phyloP scores from a whole-genome alignment of 2,113 vertebrate species.

The Sebastes schlegelii region DNA sequence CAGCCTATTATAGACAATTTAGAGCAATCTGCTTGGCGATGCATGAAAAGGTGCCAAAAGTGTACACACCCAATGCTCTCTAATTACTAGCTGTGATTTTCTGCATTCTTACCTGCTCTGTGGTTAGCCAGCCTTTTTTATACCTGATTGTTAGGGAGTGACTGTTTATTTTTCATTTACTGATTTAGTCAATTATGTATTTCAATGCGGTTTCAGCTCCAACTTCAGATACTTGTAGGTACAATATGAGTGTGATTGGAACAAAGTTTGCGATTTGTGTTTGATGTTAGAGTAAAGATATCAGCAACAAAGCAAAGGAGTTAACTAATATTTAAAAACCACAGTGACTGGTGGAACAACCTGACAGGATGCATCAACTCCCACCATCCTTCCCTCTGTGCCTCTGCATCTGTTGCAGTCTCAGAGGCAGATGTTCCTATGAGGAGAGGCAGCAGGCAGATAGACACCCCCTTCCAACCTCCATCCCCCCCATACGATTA shows the following conservation, averaged over 20 bases:
- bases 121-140: conserved; percentile 25
- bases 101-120: conserved; percentile 69
- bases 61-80: conserved; percentile 45
- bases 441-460: conserved; percentile 72
- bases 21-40: conserved; percentile 38
- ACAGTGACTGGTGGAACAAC: conserved; percentile 20
- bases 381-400: conserved; percentile 51
- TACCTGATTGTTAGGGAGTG: conserved; percentile 13
- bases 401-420: conserved; percentile 77
- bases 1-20: conserved; percentile 57
- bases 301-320: not conserved
- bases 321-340: conserved; percentile 33
- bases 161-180: conserved; percentile 30
- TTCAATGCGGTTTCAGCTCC: conserved; percentile 10
- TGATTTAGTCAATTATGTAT: conserved; percentile 21
- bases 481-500: conserved; percentile 47
- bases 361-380: conserved; percentile 43
- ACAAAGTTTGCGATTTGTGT: not conserved
- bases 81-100: conserved; percentile 68
- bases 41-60: conserved; percentile 47
- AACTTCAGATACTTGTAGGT: not conserved
- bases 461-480: conserved; percentile 26
- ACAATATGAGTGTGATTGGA: not conserved
- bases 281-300: not conserved
- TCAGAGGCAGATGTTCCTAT: conserved; percentile 76